These are phyloP conservation scores for Mythimna albipuncta DNA, from an alignment of 2,888 invertebrate genomes.

Conservation along the genomic window DNA sequence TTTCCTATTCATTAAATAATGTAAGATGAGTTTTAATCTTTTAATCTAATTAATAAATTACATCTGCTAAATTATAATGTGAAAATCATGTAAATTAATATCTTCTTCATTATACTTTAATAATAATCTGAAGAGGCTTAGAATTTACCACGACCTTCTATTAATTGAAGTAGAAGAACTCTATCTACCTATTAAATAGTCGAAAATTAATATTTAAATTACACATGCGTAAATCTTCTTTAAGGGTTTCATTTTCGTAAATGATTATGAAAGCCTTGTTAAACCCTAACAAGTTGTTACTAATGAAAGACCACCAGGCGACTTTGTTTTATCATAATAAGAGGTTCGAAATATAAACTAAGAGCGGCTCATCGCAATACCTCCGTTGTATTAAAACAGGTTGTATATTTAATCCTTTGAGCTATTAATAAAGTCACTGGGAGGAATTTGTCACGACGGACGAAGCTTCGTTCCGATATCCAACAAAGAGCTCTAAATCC, in stretches of 20 bases:
- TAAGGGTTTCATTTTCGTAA: not conserved
- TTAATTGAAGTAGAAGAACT: not conserved
- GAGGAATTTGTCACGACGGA: slow-evolving; percentile 67
- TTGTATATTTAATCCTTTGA: slow-evolving; percentile 60
- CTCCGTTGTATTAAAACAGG: slow-evolving; percentile 45
- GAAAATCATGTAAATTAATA: slow-evolving; percentile 15
- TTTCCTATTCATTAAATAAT: not conserved
- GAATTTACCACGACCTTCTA: not conserved
- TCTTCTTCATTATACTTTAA: not conserved
- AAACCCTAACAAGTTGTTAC: slow-evolving; percentile 5
- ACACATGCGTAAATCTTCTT: not conserved
- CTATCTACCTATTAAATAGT: not conserved
- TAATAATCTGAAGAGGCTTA: not conserved
- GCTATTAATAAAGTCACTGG: slow-evolving; percentile 64
- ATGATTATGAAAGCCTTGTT: not conserved
- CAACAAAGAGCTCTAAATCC: slow-evolving; percentile 72
- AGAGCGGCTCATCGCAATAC: slow-evolving; percentile 34
- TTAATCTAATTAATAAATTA: slow-evolving; percentile 8
- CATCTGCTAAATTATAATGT: slow-evolving; percentile 3
- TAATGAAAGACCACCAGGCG: slow-evolving; percentile 25
- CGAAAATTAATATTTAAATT: not conserved
- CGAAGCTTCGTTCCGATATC: slow-evolving; percentile 65
- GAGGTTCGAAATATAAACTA: slow-evolving; percentile 24
- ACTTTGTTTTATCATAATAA: slow-evolving; percentile 19
- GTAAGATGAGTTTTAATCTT: slow-evolving; percentile 4